A percentile compares a stretch with the other conserved stretches of the same genome.
Conservation (phyloP, 2,888 invertebrate species). For the Andrena trimmerana region DNA sequence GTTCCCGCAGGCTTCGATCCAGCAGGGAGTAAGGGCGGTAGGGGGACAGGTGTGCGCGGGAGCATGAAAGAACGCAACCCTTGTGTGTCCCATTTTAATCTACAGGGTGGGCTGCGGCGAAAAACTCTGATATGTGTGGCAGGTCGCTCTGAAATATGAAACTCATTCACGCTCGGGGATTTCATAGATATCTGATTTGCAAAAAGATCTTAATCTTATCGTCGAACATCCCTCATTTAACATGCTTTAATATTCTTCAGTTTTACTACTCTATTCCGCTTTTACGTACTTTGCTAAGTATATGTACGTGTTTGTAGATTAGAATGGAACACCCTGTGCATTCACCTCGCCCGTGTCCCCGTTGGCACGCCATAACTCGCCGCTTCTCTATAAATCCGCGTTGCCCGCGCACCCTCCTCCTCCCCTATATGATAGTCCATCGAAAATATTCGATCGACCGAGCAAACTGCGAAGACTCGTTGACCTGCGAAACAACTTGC, state of each 20-base stretch:
- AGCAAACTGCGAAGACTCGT: slow-evolving; percentile 57
- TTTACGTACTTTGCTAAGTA: too few relatives aligned
- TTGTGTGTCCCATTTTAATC: neutral
- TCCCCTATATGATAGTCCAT: slow-evolving; percentile 30
- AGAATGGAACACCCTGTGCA: neutral
- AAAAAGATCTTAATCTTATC: too few relatives aligned
- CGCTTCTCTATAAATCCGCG: slow-evolving; percentile 54
- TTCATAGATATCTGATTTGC: too few relatives aligned
- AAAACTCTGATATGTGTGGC: neutral
- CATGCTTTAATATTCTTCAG: too few relatives aligned
- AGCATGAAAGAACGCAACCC: slow-evolving; percentile 34
- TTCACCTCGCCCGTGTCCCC: slow-evolving; percentile 16
- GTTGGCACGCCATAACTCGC: slow-evolving; percentile 59
- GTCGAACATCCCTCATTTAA: too few relatives aligned
- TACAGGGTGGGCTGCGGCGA: neutral
- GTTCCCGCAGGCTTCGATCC: slow-evolving; percentile 49
- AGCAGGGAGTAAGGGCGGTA: slow-evolving; percentile 8
- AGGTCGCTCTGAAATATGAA: neutral
- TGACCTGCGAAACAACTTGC: slow-evolving; percentile 59
- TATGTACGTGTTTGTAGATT: neutral
- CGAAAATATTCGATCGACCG: slow-evolving; percentile 60
- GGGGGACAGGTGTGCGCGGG: slow-evolving; percentile 29
- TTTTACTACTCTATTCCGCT: too few relatives aligned
- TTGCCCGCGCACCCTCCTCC: slow-evolving; percentile 18
- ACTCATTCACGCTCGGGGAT: neutral